phyloP scores from a whole-genome alignment of 2,797 vertebrate species.

The Ctenopoma kingsleyae region DNA sequence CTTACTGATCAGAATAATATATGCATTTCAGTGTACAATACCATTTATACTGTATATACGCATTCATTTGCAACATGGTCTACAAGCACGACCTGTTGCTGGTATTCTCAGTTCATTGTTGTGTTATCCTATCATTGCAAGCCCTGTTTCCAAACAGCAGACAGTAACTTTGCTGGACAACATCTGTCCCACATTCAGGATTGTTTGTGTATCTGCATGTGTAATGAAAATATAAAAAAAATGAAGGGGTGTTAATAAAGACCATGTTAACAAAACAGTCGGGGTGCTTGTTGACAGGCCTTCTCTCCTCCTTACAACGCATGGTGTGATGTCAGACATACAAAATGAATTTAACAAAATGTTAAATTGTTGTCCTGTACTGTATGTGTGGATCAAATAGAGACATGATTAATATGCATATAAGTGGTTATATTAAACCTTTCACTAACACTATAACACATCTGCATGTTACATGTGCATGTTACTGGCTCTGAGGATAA shows the following conservation, averaged over 20 bases:
- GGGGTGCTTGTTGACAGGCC: background rate
- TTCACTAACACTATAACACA: background rate
- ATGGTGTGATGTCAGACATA: background rate
- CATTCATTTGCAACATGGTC: background rate
- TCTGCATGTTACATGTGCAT: background rate
- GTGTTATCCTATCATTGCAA: constrained; percentile 41
- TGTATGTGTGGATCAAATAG: background rate
- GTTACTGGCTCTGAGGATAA: background rate
- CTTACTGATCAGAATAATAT: background rate
- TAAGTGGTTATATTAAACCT: background rate
- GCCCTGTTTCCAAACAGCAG: constrained; percentile 58
- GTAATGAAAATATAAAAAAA: background rate
- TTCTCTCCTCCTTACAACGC: background rate
- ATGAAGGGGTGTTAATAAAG: background rate
- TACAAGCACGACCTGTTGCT: too few relatives aligned
- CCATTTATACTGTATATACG: background rate
- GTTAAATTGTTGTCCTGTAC: background rate
- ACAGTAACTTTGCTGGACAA: constrained; percentile 1
- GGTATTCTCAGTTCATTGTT: constrained; percentile 11
- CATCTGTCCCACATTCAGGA: background rate
- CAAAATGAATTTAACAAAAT: background rate
- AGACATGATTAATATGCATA: background rate
- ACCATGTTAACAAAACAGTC: background rate
- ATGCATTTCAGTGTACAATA: background rate
- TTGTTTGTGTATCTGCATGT: constrained; percentile 13